These are phyloP conservation scores for Chrysolina oricalcia DNA, from an alignment of 2,888 invertebrate species.

Conservation along the genomic window DNA sequence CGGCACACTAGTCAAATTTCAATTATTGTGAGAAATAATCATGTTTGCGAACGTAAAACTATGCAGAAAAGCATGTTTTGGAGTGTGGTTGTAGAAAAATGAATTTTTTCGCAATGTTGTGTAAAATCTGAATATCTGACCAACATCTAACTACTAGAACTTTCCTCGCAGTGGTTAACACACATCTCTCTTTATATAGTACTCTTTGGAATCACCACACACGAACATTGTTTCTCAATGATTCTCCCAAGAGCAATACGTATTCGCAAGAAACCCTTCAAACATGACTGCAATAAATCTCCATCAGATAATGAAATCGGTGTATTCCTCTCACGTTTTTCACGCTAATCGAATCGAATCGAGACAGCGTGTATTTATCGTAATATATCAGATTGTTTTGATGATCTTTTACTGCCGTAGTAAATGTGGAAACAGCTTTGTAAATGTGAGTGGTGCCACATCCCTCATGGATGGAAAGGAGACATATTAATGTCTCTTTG, in stretches of 20 bases:
- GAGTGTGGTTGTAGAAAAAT: too few relatives aligned
- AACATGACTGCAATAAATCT: slow-evolving; percentile 20
- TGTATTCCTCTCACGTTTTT: slow-evolving; percentile 21
- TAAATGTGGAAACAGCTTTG: neutral
- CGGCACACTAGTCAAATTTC: too few relatives aligned
- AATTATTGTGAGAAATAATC: too few relatives aligned
- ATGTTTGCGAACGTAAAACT: too few relatives aligned
- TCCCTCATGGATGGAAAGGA: too few relatives aligned
- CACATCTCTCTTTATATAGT: too few relatives aligned
- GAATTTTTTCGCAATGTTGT: too few relatives aligned
- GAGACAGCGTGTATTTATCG: slow-evolving; percentile 1
- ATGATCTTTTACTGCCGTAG: neutral
- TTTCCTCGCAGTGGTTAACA: too few relatives aligned
- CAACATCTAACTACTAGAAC: too few relatives aligned
- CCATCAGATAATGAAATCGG: neutral
- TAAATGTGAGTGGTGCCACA: neutral
- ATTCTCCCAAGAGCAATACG: neutral
- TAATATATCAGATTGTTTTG: slow-evolving; percentile 14
- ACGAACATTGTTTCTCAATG: neutral
- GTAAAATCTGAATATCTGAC: too few relatives aligned
- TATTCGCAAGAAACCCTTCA: neutral
- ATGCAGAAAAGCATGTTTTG: too few relatives aligned
- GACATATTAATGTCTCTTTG: too few relatives aligned
- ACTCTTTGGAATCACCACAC: neutral
- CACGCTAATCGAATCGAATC: slow-evolving; percentile 15